Percentiles rank a stretch among this genome's conserved stretches.
phyloP scores from a whole-genome alignment of 2,888 invertebrate species.

The Meta bourneti region DNA sequence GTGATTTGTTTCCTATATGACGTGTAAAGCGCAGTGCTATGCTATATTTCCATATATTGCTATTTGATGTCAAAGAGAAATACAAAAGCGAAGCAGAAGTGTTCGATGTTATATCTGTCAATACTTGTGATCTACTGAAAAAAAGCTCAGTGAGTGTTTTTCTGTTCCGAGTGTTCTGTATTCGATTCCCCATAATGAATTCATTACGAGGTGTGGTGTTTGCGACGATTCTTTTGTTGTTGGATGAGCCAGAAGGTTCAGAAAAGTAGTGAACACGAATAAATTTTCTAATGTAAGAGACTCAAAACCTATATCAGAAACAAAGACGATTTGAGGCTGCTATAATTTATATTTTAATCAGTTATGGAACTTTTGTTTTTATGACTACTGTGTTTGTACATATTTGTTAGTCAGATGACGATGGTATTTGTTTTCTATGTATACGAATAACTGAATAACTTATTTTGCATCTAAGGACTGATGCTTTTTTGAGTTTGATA shows the following conservation, averaged over 20 bases:
- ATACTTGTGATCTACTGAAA: slow-evolving; percentile 1
- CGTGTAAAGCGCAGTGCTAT: slow-evolving; percentile 15
- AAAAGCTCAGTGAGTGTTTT: slow-evolving; percentile 9
- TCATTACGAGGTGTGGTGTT: slow-evolving; percentile 41
- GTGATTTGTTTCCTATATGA: not conserved
- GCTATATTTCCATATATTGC: slow-evolving; percentile 45
- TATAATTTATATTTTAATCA: slow-evolving; percentile 52
- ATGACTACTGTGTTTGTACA: slow-evolving; percentile 36
- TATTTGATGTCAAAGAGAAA: slow-evolving; percentile 14
- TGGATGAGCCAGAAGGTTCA: not conserved
- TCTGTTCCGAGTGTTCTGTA: not conserved
- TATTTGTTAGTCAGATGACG: slow-evolving; percentile 23
- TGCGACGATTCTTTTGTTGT: slow-evolving; percentile 11
- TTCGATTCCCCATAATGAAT: not conserved
- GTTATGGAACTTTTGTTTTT: slow-evolving; percentile 13
- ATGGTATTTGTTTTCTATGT: not conserved
- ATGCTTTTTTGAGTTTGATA: not conserved
- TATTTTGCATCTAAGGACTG: not conserved
- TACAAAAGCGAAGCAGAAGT: not conserved
- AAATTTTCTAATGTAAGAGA: slow-evolving; percentile 50
- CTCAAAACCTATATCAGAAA: slow-evolving; percentile 53
- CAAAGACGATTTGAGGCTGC: slow-evolving; percentile 24
- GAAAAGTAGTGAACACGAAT: slow-evolving; percentile 54
- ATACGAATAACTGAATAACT: not conserved
- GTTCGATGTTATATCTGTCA: slow-evolving; percentile 30